These are phyloP conservation scores for Drosophila nr. medialis DNA, from an alignment of 2,888 invertebrate species.

Conservation along the genomic window DNA sequence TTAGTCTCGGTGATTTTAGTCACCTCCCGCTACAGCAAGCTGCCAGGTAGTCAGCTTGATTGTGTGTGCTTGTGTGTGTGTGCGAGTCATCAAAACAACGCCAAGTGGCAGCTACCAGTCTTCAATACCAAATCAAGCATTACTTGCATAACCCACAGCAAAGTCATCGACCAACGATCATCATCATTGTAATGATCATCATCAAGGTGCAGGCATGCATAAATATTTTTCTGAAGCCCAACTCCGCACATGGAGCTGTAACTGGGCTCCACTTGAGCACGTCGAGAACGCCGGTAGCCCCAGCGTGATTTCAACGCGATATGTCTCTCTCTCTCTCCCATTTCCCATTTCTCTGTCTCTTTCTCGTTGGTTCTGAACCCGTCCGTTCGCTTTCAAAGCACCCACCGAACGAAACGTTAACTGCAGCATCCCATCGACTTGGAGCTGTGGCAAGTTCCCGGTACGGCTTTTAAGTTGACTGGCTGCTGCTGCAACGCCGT, in stretches of 20 bases:
- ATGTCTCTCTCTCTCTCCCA: background rate
- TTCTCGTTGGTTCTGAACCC: constrained; percentile 27
- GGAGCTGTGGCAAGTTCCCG: constrained; percentile 37
- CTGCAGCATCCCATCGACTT: constrained; percentile 55
- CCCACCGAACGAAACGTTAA: constrained; percentile 56
- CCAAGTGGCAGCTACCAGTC: constrained; percentile 76
- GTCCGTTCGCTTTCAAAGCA: constrained; percentile 69
- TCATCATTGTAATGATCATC: constrained; percentile 27
- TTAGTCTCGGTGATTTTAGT: constrained; percentile 53
- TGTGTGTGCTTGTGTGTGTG: constrained; percentile 27
- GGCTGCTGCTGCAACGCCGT: constrained; percentile 13
- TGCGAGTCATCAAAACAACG: constrained; percentile 69
- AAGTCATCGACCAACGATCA: constrained; percentile 72
- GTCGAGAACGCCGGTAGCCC: constrained; percentile 66
- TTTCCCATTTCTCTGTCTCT: background rate
- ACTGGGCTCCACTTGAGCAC: constrained; percentile 61
- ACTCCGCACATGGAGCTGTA: constrained; percentile 43
- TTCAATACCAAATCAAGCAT: constrained; percentile 81
- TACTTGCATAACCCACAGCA: constrained; percentile 77
- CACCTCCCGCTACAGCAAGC: constrained; percentile 23
- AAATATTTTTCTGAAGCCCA: constrained; percentile 72
- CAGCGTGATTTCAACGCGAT: constrained; percentile 4
- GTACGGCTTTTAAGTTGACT: constrained; percentile 60
- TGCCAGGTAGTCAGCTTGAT: constrained; percentile 33
- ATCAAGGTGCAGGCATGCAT: constrained; percentile 62